Percentiles rank a stretch among this genome's conserved stretches.
These are phyloP conservation scores for Chamaea fasciata DNA, from an alignment of 2,113 vertebrate species.

Conservation along the genomic window DNA sequence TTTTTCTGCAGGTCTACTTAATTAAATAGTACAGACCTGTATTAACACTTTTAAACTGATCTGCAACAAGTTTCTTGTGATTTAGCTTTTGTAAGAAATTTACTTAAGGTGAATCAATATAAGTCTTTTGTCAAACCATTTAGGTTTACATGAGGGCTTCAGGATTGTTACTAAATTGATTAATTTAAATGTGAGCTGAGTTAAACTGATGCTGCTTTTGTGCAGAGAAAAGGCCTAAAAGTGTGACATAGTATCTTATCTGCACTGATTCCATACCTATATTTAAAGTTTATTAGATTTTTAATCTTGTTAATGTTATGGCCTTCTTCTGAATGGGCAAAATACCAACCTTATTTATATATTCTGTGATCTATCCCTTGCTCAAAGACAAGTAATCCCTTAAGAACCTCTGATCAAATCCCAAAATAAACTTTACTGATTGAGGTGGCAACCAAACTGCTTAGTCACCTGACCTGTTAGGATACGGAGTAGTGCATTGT, in stretches of 20 bases:
- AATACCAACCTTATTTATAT: not conserved
- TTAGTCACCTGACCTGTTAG: accelerated
- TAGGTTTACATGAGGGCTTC: not conserved
- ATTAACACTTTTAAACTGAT: not conserved
- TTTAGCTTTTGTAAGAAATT: not conserved
- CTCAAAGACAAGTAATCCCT: not conserved
- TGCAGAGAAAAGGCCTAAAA: not conserved
- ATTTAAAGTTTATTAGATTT: not conserved
- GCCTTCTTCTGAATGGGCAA: not conserved
- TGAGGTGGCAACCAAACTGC: not conserved
- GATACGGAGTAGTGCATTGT: not conserved
- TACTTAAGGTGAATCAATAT: constrained; percentile 9
- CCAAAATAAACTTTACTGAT: not conserved
- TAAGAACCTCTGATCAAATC: not conserved
- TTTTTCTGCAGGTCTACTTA: not conserved
- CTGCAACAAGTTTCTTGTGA: not conserved
- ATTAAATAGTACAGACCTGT: not conserved
- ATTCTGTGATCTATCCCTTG: not conserved
- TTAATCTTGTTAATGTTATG: not conserved
- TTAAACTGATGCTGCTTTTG: not conserved
- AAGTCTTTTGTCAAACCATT: constrained; percentile 7
- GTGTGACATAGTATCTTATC: not conserved
- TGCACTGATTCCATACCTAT: not conserved
- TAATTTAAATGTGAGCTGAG: not conserved
- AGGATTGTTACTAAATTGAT: not conserved